A percentile compares a stretch with the other conserved stretches of the same genome.
Conservation (phyloP, 2,797 vertebrate genomes). For the Carapus acus region DNA sequence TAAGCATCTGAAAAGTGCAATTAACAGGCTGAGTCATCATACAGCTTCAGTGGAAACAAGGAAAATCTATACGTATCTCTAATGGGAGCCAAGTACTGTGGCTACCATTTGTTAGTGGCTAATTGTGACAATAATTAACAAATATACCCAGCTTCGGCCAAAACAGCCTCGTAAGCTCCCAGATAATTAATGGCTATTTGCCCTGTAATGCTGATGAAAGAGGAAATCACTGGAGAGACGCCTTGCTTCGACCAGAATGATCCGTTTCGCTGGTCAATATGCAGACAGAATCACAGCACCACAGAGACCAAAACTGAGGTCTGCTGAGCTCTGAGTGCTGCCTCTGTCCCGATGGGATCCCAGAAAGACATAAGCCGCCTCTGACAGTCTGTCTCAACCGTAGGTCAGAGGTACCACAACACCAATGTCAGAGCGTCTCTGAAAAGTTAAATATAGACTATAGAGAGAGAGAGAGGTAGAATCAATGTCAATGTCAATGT, state of each 20-base stretch:
- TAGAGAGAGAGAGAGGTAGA: no score
- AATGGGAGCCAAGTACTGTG: constrained; percentile 53
- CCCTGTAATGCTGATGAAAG: constrained; percentile 51
- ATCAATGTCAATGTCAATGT: not conserved
- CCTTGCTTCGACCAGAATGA: not conserved
- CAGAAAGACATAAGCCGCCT: no score
- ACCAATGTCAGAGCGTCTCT: no score
- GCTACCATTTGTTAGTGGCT: constrained; percentile 62
- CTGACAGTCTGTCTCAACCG: no score
- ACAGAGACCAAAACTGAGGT: constrained; percentile 23
- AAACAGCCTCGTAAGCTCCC: constrained; percentile 52
- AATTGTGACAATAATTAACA: constrained; percentile 72
- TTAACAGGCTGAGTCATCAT: constrained; percentile 49
- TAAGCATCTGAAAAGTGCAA: constrained; percentile 37
- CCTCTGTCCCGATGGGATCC: constrained; percentile 7
- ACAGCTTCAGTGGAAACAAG: constrained; percentile 39
- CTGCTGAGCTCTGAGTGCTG: constrained; percentile 21
- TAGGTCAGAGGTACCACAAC: constrained; percentile 51
- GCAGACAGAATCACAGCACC: no score
- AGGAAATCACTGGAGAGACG: constrained; percentile 50
- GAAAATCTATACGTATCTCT: constrained; percentile 57
- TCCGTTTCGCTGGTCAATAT: constrained; percentile 37
- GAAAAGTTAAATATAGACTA: no score
- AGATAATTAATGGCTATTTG: constrained; percentile 70
- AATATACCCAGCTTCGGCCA: constrained; percentile 57